These are phyloP conservation scores for Sapajus apella DNA, from an alignment of 2,113 vertebrate genomes.

Conservation along the genomic window DNA sequence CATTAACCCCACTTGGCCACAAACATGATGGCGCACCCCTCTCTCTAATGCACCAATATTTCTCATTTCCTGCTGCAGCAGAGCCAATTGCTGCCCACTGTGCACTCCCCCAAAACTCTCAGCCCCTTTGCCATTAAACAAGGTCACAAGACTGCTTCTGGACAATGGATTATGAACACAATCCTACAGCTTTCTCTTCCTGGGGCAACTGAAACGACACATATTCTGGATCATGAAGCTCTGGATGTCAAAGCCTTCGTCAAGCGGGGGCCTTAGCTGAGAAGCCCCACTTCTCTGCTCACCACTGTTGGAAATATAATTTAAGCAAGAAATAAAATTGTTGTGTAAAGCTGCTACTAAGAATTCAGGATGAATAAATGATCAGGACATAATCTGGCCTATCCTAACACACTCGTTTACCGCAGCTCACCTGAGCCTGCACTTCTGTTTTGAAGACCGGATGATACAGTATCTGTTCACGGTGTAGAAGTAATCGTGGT, in stretches of 20 bases:
- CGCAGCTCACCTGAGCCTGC: constrained; percentile 90
- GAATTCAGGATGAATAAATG: background rate
- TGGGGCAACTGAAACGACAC: background rate
- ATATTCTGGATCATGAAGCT: background rate
- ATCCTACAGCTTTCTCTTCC: background rate
- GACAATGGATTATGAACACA: background rate
- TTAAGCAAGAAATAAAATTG: background rate
- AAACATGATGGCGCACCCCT: background rate
- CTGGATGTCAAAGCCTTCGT: background rate
- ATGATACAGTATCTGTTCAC: constrained; percentile 93
- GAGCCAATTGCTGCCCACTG: background rate
- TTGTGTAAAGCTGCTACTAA: background rate
- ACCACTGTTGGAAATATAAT: background rate
- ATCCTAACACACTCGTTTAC: background rate
- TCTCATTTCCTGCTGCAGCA: background rate
- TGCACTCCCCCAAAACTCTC: background rate
- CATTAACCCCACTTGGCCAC: background rate
- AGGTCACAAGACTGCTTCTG: background rate
- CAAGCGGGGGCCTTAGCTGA: background rate
- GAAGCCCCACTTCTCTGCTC: background rate
- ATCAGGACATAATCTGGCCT: background rate
- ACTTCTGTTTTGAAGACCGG: constrained; percentile 90
- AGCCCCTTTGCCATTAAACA: background rate
- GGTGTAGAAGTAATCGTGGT: constrained; percentile 98
- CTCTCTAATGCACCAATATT: background rate